phyloP scores from a whole-genome alignment of 2,797 vertebrate species.

The Thunnus albacares region DNA sequence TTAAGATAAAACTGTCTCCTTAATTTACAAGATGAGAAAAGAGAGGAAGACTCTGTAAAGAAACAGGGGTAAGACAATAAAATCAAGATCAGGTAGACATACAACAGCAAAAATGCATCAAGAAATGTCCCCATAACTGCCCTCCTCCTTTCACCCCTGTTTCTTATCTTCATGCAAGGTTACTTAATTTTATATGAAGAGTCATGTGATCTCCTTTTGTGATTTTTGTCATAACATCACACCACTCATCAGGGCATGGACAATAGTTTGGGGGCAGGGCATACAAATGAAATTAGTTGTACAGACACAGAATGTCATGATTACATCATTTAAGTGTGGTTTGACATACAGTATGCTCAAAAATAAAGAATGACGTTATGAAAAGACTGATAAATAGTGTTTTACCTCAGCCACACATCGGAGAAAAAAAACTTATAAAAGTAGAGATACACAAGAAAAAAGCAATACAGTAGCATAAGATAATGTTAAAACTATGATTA shows the following conservation, averaged over 20 bases:
- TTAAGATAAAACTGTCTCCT: slow-evolving; percentile 51
- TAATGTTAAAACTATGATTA: too few relatives aligned
- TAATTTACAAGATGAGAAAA: slow-evolving; percentile 49
- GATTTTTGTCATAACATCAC: background rate
- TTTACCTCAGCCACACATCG: background rate
- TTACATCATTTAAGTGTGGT: background rate
- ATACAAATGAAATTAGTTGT: background rate
- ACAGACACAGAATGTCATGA: background rate
- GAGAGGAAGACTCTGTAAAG: slow-evolving; percentile 3
- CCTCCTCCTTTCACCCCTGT: background rate
- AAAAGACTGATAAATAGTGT: background rate
- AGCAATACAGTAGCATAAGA: too few relatives aligned
- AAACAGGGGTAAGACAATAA: slow-evolving; percentile 18
- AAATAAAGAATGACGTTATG: background rate
- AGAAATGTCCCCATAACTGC: slow-evolving; percentile 41
- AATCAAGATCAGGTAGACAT: slow-evolving; percentile 19
- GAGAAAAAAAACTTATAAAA: background rate
- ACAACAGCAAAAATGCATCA: background rate
- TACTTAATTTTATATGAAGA: slow-evolving; percentile 41
- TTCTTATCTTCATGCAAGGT: background rate
- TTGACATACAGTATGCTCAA: background rate
- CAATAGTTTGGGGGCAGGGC: background rate
- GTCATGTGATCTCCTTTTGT: slow-evolving; percentile 3
- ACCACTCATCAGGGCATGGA: background rate
- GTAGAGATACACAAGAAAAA: background rate